Evolutionary conservation across 2,113 vertebrate genomes (phyloP).

Genomic region (Tympanuchus pallidicinctus): DNA sequence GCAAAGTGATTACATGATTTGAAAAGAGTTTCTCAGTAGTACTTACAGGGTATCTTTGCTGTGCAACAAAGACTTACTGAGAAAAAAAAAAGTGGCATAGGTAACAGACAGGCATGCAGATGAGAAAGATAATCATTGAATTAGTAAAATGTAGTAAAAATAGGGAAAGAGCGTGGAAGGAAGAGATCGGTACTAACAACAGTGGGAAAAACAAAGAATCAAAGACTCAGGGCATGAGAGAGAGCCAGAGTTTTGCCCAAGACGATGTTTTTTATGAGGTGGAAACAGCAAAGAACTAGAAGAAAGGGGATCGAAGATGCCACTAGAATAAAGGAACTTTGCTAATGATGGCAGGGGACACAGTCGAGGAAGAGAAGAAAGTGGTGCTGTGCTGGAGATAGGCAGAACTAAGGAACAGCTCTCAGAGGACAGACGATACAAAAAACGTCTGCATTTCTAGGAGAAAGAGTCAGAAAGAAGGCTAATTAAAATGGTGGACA

Average conservation of each 20-base stretch:
- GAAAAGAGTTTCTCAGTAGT: background rate
- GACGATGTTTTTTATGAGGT: background rate
- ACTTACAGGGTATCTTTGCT: conserved; percentile 14
- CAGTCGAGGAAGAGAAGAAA: background rate
- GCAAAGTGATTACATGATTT: background rate
- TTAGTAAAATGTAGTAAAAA: background rate
- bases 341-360: background rate
- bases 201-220: background rate
- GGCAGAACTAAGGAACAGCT: background rate
- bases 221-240: background rate
- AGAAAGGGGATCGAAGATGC: background rate
- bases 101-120: background rate
- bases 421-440: background rate
- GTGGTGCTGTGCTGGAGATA: background rate
- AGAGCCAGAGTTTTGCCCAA: background rate
- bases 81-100: background rate
- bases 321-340: background rate
- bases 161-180: background rate
- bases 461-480: background rate
- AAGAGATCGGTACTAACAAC: background rate
- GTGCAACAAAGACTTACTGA: background rate
- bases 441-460: background rate
- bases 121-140: background rate
- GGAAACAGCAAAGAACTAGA: background rate
- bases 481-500: background rate